Evolutionary conservation across 2,113 vertebrate genomes (phyloP), one percentile per base, ranked within the genome.

Genomic region (Callipepla californica): DNA sequence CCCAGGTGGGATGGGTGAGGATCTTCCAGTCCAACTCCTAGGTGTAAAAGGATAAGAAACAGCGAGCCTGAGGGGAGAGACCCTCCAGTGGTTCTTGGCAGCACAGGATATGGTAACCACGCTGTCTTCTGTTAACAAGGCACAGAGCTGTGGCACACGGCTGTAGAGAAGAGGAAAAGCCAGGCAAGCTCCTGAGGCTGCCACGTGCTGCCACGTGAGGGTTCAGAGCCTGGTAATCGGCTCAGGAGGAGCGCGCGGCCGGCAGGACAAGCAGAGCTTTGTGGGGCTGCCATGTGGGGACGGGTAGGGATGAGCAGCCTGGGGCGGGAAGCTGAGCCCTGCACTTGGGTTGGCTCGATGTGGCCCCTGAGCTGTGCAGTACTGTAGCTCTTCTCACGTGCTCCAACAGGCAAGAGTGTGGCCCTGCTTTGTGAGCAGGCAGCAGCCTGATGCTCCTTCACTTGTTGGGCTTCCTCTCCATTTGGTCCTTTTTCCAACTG

Each of bases 221-320:
- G n/a, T 28, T 44, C 44, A 1, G 19, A 6, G n/a, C n/a, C n/a
- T 23, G 47, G 18, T 45, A 9, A 44, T 34, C n/a, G 0, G 0
- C 25, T 61, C 3, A 1, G 44, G 28, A 15, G 53, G 0, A 76
- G 7, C 25, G 81, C 42, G 30, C 45, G 4, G 42, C 68, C 48
- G 85, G n/a, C 66, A 30, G 17, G 57, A 13, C 0, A 0, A 59
- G 70, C 44, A 4, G 47, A 1, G 7, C n/a, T 34, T 22, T 2
- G 1, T 13, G 72, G 62, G 53, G 51, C 51, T 28, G 51, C 51
- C 25, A 26, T 12, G 51, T 53, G 51, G 51, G 26, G 51, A 28
- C 51, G 26, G 48, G 12, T 23, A 22, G 48, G 48, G 48, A 48
- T 23, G 48, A 30, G 51, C 9, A 9, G 26, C 51, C 51, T 26